Evolutionary conservation across 2,797 vertebrate genomes (phyloP).

Genomic region (Mus caroli): DNA sequence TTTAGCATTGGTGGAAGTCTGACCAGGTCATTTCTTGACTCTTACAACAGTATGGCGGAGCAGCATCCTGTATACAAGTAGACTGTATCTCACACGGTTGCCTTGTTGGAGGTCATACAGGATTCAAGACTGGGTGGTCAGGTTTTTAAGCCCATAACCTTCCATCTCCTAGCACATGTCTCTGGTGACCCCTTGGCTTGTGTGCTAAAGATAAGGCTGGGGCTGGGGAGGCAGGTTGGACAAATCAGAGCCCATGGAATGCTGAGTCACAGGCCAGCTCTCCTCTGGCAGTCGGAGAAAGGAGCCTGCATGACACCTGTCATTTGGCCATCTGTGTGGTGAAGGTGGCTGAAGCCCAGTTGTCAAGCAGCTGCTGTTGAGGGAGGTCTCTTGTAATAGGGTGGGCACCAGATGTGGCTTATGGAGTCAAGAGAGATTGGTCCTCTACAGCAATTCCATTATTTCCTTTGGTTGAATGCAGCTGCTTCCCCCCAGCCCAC

Average conservation of each 20-base stretch:
- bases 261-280: not conserved
- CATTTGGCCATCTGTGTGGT: not conserved
- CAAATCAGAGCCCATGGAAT: accelerated
- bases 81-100: no score
- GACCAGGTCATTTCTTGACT: not conserved
- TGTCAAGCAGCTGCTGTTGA: not conserved
- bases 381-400: not conserved
- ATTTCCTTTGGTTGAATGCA: not conserved
- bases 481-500: not conserved
- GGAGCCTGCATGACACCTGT: not conserved
- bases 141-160: not conserved
- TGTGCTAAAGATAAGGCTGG: not conserved
- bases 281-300: not conserved
- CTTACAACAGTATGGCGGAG: accelerated
- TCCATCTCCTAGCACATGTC: accelerated
- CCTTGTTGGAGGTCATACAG: not conserved
- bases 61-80: not conserved
- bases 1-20: not conserved
- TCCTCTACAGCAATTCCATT: not conserved
- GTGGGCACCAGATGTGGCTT: not conserved
- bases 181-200: not conserved
- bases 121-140: not conserved
- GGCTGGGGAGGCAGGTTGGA: not conserved
- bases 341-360: not conserved
- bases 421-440: not conserved